Base-by-base conservation (phyloP, 2,113 vertebrate genomes). In the Centrocercus urophasianus region DNA sequence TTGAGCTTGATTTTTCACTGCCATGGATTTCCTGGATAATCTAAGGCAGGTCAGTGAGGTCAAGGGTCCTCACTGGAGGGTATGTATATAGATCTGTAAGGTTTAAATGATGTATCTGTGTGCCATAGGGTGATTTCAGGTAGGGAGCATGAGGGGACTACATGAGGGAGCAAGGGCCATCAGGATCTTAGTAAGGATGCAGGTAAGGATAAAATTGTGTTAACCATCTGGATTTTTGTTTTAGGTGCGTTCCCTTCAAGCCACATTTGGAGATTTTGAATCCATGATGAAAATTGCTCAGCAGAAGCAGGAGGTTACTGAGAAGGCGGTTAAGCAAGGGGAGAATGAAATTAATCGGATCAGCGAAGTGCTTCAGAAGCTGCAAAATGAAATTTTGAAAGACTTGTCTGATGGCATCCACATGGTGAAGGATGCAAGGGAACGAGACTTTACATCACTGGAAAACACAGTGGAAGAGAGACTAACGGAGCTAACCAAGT, bases 401-500 rank as follows among this genome's bases (percentile, higher is more conserved):
- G 99, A 99, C 89, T 98, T 99, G 22, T 98, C 99, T 0, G 98
- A 99, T 0, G 98, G 98, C 60, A 98, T 99, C 95, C 98, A 97
- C 1, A 99, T 99, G 96, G 98, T 99, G 34, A 99, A 98, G 96
- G 98, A 99, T 40, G 98, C 98, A 38, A 97, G 98, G 6, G 98
- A 99, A 92, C 97, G 96, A 40, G 99, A 99, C 96, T 98, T 99
- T 95, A 98, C 98, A 1, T 99, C 99, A 15, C 97, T 99, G 59
- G 99, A 99, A 97, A 98, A 97, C 93, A 99, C 98, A 0, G 98
- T 99, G 43, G 99, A 99, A 96, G 98, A 99, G 77, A 98, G 99
- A 30, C 96, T 99, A 91, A 98, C 98, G 0, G 99, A 99, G 94
- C 97, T 99, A 91, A 99, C 98, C 75, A 98, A 97, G 87, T 99